Base-by-base conservation (phyloP, 2,797 vertebrate genomes). In the Argentina silus region DNA sequence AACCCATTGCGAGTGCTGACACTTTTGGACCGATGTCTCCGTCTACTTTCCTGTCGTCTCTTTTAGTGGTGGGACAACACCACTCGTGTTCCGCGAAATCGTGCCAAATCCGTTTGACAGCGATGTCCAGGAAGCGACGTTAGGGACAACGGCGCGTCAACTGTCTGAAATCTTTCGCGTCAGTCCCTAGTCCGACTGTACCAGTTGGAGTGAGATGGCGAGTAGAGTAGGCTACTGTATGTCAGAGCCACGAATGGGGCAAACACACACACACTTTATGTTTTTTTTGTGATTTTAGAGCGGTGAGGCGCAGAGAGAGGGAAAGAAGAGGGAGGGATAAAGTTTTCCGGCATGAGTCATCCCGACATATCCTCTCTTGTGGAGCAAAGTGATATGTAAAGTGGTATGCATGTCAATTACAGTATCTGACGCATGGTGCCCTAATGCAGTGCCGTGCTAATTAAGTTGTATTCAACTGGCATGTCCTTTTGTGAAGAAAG, bases 291-390 rank as follows among this genome's bases (percentile, higher is more conserved):
- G 68, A n/a, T 63, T 76, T 77, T 3, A 8, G 44, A 17, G 14
- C 8, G 6, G n/a, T 8, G 70, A 73, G 66, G 70, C 8, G 62
- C 62, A 36, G 73, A 7, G 12, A 53, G 67, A 62, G 50, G n/a
- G 59, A 27, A 66, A 43, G 56, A 65, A 19, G 48, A 23, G 59
- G 69, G 81, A 77, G 79, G 75, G 81, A 45, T 27, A 47, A 79
- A 73, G 81, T 78, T 86, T 86, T 90, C 70, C 55, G 57, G 21
- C 85, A 70, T 90, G 88, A 92, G 74, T 92, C 88, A 91, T 45
- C 0, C 8, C 9, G 2, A 65, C 66, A 67, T 11, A 0, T 27
- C 23, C 21, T 61, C 1, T 6, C 19, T 11, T 27, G 10, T 27
- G 23, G 10, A 9, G 59, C 21, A 61, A 12, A 51, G 11, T 3